A percentile compares a stretch with the other conserved stretches of the same genome.
These are phyloP conservation scores for Pollenia amentaria DNA, from an alignment of 2,888 invertebrate species.

Conservation along the genomic window DNA sequence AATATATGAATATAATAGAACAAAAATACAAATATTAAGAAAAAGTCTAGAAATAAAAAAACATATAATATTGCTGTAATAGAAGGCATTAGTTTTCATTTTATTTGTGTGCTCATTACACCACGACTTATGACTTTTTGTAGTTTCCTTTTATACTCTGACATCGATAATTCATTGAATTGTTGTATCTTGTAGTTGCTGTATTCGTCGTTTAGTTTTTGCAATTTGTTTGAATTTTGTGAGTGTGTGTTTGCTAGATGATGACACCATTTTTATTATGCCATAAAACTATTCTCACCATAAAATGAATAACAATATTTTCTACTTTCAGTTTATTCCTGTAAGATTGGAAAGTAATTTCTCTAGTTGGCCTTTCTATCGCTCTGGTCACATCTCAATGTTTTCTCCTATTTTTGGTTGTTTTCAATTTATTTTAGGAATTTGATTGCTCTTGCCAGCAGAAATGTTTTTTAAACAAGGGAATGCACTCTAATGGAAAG, in stretches of 20 bases:
- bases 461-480: too few species aligned
- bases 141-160: constrained; percentile 26
- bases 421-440: too few species aligned
- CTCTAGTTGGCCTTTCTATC: too few species aligned
- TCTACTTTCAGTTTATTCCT: not conserved
- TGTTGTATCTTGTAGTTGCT: not conserved
- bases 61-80: constrained; percentile 43
- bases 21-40: not conserved
- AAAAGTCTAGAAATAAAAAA: constrained; percentile 28
- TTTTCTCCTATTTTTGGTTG: too few species aligned
- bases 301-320: constrained; percentile 35
- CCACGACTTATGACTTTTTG: constrained; percentile 52
- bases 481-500: too few species aligned
- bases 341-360: too few species aligned
- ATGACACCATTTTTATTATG: constrained; percentile 15
- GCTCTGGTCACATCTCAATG: too few species aligned
- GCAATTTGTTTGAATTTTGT: not conserved
- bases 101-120: constrained; percentile 41
- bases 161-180: not conserved
- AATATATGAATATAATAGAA: too few species aligned
- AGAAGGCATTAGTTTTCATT: constrained; percentile 50
- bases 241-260: not conserved
- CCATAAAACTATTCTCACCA: constrained; percentile 35
- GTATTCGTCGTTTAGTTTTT: not conserved
- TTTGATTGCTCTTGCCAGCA: too few species aligned